Evolutionary conservation across 1,140 invertebrate species (phyloP).

Genomic region (Lepidurus packardi): DNA sequence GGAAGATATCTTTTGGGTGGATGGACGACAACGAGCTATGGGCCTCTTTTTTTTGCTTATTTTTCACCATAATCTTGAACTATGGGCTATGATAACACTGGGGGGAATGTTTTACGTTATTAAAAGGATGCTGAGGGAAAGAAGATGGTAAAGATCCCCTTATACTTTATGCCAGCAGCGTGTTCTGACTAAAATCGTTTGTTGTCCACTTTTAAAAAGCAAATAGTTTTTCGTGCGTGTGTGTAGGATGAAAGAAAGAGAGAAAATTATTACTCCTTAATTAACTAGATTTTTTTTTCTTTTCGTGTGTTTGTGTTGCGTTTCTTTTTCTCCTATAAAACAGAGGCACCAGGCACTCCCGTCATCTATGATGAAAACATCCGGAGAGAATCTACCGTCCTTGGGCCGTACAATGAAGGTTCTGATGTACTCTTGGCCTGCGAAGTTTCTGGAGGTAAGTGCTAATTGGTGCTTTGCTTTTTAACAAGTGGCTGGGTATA

Average conservation of each 20-base stretch:
- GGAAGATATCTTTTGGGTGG: conserved; percentile 10
- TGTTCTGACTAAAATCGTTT: neutral
- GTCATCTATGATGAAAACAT: conserved; percentile 77
- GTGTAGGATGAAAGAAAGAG: neutral
- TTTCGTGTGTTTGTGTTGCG: neutral
- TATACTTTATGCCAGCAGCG: neutral
- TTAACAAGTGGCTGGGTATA: no score
- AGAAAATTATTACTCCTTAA: neutral
- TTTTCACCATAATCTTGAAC: conserved; percentile 9
- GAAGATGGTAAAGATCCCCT: neutral
- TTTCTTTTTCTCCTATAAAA: neutral
- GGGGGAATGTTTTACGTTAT: neutral
- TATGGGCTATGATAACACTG: neutral
- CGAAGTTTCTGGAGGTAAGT: conserved; percentile 80
- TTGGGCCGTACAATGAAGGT: conserved; percentile 82
- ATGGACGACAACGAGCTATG: neutral
- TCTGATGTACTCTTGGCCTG: conserved; percentile 73
- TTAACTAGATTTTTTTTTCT: neutral
- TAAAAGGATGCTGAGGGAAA: neutral
- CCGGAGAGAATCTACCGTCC: conserved; percentile 66
- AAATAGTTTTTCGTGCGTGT: neutral
- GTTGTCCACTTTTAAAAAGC: neutral
- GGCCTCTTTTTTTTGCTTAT: neutral
- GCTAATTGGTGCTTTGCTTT: neutral
- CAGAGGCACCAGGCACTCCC: conserved; percentile 74